Evolutionary conservation across 2,888 invertebrate genomes (phyloP), one percentile per base, ranked within the genome.

Genomic region (Conus canariensis): DNA sequence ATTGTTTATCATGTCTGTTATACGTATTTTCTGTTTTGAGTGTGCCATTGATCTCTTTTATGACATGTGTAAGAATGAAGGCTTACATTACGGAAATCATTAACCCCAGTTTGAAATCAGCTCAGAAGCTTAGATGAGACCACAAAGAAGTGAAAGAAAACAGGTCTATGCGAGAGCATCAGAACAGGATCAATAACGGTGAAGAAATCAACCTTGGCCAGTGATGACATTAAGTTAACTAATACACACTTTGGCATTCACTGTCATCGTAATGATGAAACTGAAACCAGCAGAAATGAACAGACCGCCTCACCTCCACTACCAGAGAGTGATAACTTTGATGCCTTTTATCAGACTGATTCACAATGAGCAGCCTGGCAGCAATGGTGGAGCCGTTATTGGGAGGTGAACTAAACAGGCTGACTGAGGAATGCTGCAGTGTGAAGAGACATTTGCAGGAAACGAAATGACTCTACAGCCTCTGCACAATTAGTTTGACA

Each of bases 351-450:
- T n/a, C 77, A 77, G 77, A 77, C 77, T 77, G n/a, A 77, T n/a
- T 19, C n/a, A n/a, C 77, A 19, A n/a, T 77, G n/a, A 77, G 77
- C 25, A 77, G n/a, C 6, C 19, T 77, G 9, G 10, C 77, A 19
- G 9, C 77, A 77, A n/a, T 22, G 25, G 77, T 22, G n/a, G 77
- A 77, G n/a, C 19, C 9, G n/a, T 10, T 77, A n/a, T 10, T 77
- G 77, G n/a, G 77, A 77, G 77, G n/a, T 77, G 77, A 77, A 77
- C 25, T 77, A n/a, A 77, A 77, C 77, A 77, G 77, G 10, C 77
- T 77, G 25, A 77, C 77, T 5, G 22, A 77, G n/a, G 77, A 77
- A 77, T 22, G n/a, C 10, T 19, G 77, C n/a, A 77, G 4, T n/a
- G 4, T 1, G n/a, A 77, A 77, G 77, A 77, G 77, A 9, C 19